Conservation (phyloP, 23 tunicate genomes). For the Trididemnum clinides region DNA sequence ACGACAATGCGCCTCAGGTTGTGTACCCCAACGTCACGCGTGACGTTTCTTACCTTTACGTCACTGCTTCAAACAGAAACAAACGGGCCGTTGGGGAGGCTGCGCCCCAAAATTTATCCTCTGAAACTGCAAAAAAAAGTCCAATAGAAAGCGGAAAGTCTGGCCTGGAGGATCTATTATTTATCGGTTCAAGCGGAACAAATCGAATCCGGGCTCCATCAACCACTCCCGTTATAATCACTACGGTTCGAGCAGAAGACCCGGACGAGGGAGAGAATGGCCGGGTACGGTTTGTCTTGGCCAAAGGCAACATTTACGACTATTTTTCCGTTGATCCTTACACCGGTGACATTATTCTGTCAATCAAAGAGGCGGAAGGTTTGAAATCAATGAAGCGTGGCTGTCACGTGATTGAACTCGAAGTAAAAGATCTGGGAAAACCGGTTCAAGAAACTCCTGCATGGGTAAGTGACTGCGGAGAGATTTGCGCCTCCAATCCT, state of each 20-base stretch:
- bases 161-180: not conserved
- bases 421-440: constrained; percentile 67
- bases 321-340: constrained; percentile 64
- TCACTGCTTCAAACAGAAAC: not conserved
- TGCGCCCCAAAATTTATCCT: not conserved
- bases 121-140: not conserved
- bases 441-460: constrained; percentile 22
- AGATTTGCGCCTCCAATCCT: too few relatives aligned
- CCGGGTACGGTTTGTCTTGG: constrained; percentile 45
- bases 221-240: constrained; percentile 22
- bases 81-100: not conserved
- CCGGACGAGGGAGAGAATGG: constrained; percentile 72
- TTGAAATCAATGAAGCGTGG: constrained; percentile 55
- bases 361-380: not conserved
- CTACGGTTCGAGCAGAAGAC: constrained; percentile 62
- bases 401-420: constrained; percentile 72
- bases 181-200: not conserved
- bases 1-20: constrained; percentile 74
- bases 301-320: constrained; percentile 48
- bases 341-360: constrained; percentile 55
- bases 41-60: constrained; percentile 58
- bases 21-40: constrained; percentile 61
- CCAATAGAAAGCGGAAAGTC: not conserved
- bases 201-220: constrained; percentile 7
- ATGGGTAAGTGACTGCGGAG: constrained; percentile 73